Evolutionary conservation across 2,113 vertebrate species (phyloP).

Genomic region (Callipepla californica): DNA sequence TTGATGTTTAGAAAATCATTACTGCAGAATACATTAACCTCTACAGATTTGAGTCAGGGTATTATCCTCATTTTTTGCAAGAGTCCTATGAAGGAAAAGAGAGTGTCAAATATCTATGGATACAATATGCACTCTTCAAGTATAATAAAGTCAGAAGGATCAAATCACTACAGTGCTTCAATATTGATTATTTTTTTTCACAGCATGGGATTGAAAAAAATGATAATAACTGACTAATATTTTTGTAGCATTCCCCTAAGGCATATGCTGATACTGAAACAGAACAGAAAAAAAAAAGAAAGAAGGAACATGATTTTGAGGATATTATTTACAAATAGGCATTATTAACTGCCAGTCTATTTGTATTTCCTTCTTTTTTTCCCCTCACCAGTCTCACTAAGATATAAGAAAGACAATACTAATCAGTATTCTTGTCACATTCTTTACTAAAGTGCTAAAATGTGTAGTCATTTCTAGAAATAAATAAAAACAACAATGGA

Average conservation of each 20-base stretch:
- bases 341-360: not conserved
- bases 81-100: not conserved
- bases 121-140: not conserved
- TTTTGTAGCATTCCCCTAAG: not conserved
- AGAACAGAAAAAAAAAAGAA: not conserved
- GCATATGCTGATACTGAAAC: not conserved
- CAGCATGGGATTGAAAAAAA: constrained; percentile 12
- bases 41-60: constrained; percentile 25
- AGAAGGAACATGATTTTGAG: not conserved
- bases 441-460: not conserved
- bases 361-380: not conserved
- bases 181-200: constrained; percentile 3
- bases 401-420: not conserved
- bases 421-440: not conserved
- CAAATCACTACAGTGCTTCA: constrained; percentile 4
- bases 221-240: not conserved
- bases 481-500: not conserved
- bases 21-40: not conserved
- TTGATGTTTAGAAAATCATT: constrained; percentile 23
- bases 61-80: constrained; percentile 46
- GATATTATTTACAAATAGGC: not conserved
- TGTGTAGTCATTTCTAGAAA: not conserved
- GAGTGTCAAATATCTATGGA: constrained; percentile 19
- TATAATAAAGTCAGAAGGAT: constrained; percentile 26
- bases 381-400: not conserved